Conservation (phyloP, 2,113 vertebrate genomes). For the Crotalus tigris region DNA sequence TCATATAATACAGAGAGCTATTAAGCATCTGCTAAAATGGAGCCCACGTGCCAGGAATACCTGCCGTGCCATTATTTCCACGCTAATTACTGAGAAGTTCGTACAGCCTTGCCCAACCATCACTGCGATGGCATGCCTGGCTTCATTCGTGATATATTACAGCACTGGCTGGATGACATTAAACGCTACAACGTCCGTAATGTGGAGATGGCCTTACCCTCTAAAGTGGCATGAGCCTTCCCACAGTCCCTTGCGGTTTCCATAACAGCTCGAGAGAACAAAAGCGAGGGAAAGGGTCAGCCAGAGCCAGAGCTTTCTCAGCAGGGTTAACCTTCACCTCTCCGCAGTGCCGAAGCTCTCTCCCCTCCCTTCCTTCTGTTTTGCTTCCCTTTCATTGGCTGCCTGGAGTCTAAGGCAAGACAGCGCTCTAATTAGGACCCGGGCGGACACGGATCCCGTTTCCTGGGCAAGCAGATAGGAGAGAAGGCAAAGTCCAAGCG, state of each 20-base stretch:
- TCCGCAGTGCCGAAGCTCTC: not conserved
- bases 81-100: not conserved
- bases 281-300: not conserved
- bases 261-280: not conserved
- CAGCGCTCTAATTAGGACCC: slow-evolving; percentile 61
- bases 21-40: not conserved
- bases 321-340: not conserved
- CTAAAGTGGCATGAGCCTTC: not conserved
- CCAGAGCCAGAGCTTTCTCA: not conserved
- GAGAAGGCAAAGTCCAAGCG: not conserved
- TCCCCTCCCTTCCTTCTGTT: slow-evolving; percentile 54
- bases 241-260: not conserved
- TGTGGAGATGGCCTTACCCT: not conserved
- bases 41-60: not conserved
- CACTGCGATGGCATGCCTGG: not conserved
- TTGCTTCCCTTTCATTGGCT: slow-evolving; percentile 58
- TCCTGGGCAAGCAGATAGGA: slow-evolving; percentile 44
- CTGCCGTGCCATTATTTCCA: not conserved
- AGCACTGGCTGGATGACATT: not conserved
- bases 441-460: slow-evolving; percentile 48
- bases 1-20: not conserved
- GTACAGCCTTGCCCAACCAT: not conserved
- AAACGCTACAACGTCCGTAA: not conserved
- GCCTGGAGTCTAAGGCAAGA: slow-evolving; percentile 53
- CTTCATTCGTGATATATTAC: not conserved